Percentiles rank a stretch among this genome's conserved stretches.
Conservation (phyloP, 2,797 vertebrate species). For the Lithobates sylvaticus region DNA sequence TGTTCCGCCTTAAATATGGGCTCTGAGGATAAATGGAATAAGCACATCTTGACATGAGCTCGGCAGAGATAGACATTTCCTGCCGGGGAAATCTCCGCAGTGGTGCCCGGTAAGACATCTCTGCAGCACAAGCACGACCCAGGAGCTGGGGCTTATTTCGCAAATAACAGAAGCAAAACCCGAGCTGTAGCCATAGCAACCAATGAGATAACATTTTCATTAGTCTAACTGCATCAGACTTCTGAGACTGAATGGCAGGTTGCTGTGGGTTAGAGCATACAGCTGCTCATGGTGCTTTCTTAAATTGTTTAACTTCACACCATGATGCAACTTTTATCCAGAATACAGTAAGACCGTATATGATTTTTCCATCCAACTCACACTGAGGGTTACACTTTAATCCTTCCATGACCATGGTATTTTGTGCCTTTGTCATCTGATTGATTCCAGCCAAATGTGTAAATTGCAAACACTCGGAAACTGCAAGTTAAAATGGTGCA, state of each 20-base stretch:
- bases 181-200: not conserved
- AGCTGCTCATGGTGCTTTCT: not conserved
- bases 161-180: not conserved
- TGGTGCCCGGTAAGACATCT: not conserved
- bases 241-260: not conserved
- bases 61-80: not conserved
- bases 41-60: constrained; percentile 35
- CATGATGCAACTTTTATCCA: not conserved
- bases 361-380: too few relatives aligned
- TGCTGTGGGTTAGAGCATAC: not conserved
- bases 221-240: not conserved
- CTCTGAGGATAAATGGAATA: constrained; percentile 34
- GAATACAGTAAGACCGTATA: too few relatives aligned
- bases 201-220: not conserved
- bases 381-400: too few relatives aligned
- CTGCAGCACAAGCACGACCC: not conserved
- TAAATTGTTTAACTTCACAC: not conserved
- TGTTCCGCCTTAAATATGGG: constrained; percentile 36
- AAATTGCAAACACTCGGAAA: too few relatives aligned
- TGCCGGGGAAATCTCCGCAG: constrained; percentile 1
- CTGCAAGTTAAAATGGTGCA: too few relatives aligned
- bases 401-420: too few relatives aligned
- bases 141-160: not conserved
- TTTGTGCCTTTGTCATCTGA: too few relatives aligned
- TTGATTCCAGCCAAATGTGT: too few relatives aligned